Evolutionary conservation across 2,888 invertebrate genomes (phyloP).

Genomic region (Clunio marinus): DNA sequence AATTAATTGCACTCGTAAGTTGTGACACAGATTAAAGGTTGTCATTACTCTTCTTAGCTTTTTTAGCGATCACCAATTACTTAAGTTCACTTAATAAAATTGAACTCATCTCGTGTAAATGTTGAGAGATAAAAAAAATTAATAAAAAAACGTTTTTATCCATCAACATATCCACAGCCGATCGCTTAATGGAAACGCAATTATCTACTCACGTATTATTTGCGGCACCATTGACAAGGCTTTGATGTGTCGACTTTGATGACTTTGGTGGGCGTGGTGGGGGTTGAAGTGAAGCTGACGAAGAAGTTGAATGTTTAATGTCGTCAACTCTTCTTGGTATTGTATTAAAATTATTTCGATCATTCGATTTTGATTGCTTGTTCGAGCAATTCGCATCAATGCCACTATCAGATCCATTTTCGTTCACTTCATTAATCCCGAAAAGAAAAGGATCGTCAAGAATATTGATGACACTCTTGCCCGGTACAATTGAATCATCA

Average conservation of each 20-base stretch:
- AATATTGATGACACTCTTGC: constrained; percentile 31
- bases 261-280: constrained; percentile 37
- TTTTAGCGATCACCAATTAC: too few species aligned
- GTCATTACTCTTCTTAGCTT: neutral
- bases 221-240: neutral
- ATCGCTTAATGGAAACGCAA: constrained; percentile 20
- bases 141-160: too few species aligned
- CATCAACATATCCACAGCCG: neutral
- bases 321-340: constrained; percentile 1
- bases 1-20: constrained; percentile 16
- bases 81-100: neutral
- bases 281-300: constrained; percentile 13
- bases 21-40: constrained; percentile 5
- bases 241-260: constrained; percentile 18
- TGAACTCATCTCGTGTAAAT: neutral
- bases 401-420: constrained; percentile 36
- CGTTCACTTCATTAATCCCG: constrained; percentile 37
- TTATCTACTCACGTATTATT: constrained; percentile 34
- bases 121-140: neutral
- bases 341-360: neutral
- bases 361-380: neutral
- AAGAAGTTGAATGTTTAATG: neutral
- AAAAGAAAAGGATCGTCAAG: constrained; percentile 38
- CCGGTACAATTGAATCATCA: constrained; percentile 30
- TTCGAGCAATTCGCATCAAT: constrained; percentile 30